These are phyloP conservation scores for Cryptocephalus moraei DNA, from an alignment of 2,888 invertebrate genomes.

Conservation along the genomic window DNA sequence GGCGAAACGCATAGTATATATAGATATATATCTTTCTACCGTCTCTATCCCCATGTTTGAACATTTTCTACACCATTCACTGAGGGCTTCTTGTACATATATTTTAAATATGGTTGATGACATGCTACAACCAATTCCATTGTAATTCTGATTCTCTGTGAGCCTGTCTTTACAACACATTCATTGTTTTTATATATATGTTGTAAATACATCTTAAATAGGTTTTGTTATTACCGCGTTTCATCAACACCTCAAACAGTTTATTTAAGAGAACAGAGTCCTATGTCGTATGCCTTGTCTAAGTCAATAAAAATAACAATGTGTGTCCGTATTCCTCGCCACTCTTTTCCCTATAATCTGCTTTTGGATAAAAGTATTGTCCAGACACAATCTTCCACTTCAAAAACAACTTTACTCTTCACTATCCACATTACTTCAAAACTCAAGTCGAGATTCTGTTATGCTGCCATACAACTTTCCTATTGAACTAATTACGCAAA, in stretches of 20 bases:
- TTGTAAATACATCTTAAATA: neutral
- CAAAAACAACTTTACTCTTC: no score
- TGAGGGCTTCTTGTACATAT: no score
- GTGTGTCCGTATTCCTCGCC: neutral
- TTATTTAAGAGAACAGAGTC: neutral
- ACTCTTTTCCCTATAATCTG: neutral
- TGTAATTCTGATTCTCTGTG: neutral
- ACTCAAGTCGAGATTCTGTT: no score
- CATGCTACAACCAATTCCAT: neutral
- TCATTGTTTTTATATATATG: no score
- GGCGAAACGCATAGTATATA: no score
- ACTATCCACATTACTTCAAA: neutral
- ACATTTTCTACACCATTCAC: neutral
- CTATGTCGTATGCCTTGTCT: neutral
- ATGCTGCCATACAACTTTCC: no score
- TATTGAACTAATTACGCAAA: no score
- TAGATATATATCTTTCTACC: neutral
- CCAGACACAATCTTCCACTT: no score
- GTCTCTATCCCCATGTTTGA: neutral
- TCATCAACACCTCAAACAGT: neutral
- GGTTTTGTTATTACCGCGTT: neutral
- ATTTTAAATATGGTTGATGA: no score
- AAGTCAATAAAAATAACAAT: neutral
- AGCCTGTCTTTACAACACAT: no score
- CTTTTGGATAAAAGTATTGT: neutral